phyloP scores from a whole-genome alignment of 2,888 invertebrate genomes.

The Meteorus colon region DNA sequence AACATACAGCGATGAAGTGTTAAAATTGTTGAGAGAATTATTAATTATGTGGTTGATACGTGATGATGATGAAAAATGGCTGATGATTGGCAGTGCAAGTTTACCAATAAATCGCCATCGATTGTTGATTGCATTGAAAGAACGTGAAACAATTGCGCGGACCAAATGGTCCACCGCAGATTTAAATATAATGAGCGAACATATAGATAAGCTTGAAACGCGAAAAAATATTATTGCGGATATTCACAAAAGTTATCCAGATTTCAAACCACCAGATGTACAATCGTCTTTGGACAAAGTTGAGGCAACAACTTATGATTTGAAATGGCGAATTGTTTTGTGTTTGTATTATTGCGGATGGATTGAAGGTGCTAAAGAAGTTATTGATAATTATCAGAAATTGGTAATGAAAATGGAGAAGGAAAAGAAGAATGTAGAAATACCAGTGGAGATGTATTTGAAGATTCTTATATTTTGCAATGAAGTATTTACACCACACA shows the following conservation, averaged over 20 bases:
- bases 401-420: not conserved
- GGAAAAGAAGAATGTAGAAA: not conserved
- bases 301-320: not conserved
- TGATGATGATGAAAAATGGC: slow-evolving; percentile 6
- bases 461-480: slow-evolving; percentile 14
- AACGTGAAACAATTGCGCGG: not conserved
- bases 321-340: slow-evolving; percentile 18
- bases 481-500: slow-evolving; percentile 16
- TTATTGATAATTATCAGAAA: not conserved
- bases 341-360: slow-evolving; percentile 13
- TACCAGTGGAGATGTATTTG: not conserved
- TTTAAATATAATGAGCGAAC: not conserved
- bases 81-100: not conserved
- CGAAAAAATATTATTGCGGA: not conserved
- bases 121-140: not conserved
- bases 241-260: not conserved
- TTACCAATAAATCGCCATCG: not conserved
- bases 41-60: slow-evolving; percentile 15
- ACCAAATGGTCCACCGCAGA: not conserved
- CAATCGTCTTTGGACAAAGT: not conserved
- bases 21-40: not conserved
- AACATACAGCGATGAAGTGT: not conserved
- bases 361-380: not conserved
- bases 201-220: not conserved
- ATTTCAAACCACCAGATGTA: not conserved